These are phyloP conservation scores for Andricus quercusramuli DNA, from an alignment of 2,888 invertebrate genomes.

Conservation along the genomic window DNA sequence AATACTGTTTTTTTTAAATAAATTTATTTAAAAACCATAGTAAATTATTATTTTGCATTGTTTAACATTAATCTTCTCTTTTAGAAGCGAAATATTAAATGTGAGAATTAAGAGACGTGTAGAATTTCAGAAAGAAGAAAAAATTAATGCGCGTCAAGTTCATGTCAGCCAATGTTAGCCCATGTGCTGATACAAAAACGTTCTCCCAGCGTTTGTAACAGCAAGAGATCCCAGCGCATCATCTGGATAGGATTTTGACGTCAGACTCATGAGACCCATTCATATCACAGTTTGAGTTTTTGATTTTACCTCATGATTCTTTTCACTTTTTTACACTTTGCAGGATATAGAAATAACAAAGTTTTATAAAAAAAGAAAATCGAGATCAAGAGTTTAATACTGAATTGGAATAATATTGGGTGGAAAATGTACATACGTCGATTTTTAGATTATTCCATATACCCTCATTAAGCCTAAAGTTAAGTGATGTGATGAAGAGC, in stretches of 20 bases:
- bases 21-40: background rate
- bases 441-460: no score
- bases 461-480: no score
- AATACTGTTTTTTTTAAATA: no score
- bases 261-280: background rate
- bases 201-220: background rate
- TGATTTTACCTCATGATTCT: background rate
- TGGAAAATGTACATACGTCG: no score
- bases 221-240: constrained; percentile 21
- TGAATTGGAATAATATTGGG: no score
- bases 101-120: background rate
- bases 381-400: no score
- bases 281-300: background rate
- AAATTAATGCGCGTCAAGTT: constrained; percentile 38
- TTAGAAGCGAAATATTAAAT: background rate
- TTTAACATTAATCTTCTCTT: background rate
- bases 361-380: no score
- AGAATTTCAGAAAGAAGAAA: constrained; percentile 1
- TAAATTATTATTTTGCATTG: background rate
- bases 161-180: constrained; percentile 22
- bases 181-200: constrained; percentile 34
- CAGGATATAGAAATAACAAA: no score
- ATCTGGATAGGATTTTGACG: constrained; percentile 19
- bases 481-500: no score
- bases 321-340: no score